Evolutionary conservation across 2,113 vertebrate genomes (phyloP).

Genomic region (Neofelis nebulosa): DNA sequence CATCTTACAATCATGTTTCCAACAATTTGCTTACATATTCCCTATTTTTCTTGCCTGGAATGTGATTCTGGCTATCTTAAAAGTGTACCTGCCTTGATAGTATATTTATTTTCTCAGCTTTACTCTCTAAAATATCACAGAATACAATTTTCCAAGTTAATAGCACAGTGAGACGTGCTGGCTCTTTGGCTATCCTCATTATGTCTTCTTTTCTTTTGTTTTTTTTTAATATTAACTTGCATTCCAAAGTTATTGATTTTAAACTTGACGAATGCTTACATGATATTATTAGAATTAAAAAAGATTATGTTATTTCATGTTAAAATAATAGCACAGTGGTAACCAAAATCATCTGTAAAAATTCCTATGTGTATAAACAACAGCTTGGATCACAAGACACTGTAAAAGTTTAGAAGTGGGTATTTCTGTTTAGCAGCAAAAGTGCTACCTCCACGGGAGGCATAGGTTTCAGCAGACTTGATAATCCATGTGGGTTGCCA

Average conservation of each 20-base stretch:
- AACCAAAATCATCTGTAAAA: background rate
- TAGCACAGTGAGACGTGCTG: background rate
- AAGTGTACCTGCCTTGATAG: background rate
- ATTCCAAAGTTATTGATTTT: background rate
- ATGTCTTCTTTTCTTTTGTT: background rate
- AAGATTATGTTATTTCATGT: background rate
- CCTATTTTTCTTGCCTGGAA: background rate
- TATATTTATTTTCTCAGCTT: conserved; percentile 5
- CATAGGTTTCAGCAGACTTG: background rate
- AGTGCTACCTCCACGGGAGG: background rate
- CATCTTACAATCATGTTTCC: background rate
- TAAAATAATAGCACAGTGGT: background rate
- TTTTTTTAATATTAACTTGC: background rate
- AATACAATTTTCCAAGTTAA: background rate
- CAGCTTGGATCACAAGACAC: background rate
- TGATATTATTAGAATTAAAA: background rate
- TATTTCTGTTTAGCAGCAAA: background rate
- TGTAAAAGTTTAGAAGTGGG: background rate
- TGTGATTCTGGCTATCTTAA: background rate
- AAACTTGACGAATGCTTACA: background rate
- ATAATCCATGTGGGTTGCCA: background rate
- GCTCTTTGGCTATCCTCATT: background rate
- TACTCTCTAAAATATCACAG: background rate
- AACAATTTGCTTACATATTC: background rate
- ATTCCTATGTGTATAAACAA: background rate